phyloP scores from a whole-genome alignment of 2,113 vertebrate species.

The Glaucidium brasilianum region DNA sequence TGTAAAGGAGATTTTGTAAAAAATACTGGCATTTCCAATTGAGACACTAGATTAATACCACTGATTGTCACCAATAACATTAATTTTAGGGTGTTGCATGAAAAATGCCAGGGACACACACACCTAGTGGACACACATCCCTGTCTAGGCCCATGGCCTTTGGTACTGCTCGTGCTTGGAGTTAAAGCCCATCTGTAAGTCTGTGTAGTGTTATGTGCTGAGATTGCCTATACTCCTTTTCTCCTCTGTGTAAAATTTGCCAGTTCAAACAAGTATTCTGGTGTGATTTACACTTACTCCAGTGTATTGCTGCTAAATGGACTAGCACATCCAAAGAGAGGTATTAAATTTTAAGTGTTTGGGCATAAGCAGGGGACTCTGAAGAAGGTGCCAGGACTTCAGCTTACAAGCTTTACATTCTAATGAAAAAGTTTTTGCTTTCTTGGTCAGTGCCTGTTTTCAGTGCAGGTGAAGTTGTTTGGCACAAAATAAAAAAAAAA shows the following conservation, averaged over 20 bases:
- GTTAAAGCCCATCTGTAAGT: background rate
- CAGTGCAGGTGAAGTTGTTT: background rate
- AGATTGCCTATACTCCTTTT: background rate
- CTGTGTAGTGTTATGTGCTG: rapidly evolving
- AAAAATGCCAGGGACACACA: background rate
- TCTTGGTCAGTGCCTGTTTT: background rate
- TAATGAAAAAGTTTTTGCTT: background rate
- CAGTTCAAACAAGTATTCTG: background rate
- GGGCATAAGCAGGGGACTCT: background rate
- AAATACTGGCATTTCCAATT: background rate
- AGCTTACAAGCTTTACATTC: background rate
- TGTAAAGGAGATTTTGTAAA: background rate
- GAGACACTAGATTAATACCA: background rate
- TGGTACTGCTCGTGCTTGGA: background rate
- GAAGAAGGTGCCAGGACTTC: background rate
- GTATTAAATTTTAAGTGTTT: background rate
- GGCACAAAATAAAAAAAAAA: background rate
- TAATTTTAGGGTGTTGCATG: background rate
- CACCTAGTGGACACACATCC: rapidly evolving
- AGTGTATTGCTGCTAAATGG: background rate
- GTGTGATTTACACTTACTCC: background rate
- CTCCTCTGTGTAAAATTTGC: background rate
- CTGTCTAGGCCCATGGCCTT: background rate
- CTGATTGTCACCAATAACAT: background rate
- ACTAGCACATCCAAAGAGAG: background rate